Base-by-base conservation (phyloP, 2,888 invertebrate species). In the Zonitis immaculata region DNA sequence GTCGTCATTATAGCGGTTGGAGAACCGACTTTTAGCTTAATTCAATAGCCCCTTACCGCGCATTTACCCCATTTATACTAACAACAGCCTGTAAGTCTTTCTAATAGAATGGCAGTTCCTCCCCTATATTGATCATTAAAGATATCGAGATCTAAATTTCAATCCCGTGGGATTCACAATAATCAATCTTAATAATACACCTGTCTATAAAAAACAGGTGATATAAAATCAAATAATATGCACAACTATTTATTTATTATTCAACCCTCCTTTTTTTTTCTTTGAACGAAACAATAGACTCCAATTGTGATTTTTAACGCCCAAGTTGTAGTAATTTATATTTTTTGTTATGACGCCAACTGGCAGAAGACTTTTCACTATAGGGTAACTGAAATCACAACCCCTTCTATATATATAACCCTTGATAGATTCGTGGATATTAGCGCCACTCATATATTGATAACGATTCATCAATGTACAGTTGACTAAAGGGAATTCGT, bases 271-370 rank as follows among this genome's bases (percentile, higher is more conserved):
- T 25, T 26, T 14, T n/a, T 20, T 9, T n/a, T 28, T 12, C 9
- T 16, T 28, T 49, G 18, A 14, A 14, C 43, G 51, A 52, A 59
- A 64, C 57, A 62, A 63, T 62, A 43, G 63, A 47, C 43, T 58
- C 58, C 62, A 56, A 62, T 63, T 59, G 61, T 54, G 56, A 60
- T 60, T 61, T 54, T 54, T 52, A 60, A 63, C 63, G 58, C 62
- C 62, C 64, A 63, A 66, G 62, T 63, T 64, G 61, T 52, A 61
- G 62, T 67, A 68, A 71, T 70, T 69, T 66, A 68, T n/a, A n/a
- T 68, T 69, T 67, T 70, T 70, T 70, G 70, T 72, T 69, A 66
- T 67, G 64, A 66, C 62, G 64, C 65, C 67, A 65, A 65, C 64
- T 67, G 69, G 66, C 66, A 66, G 61, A 66, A 68, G 67, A 66